A percentile compares a stretch with the other conserved stretches of the same genome.
Conservation (phyloP, 2,888 invertebrate species). For the Drosophila neonasuta region DNA sequence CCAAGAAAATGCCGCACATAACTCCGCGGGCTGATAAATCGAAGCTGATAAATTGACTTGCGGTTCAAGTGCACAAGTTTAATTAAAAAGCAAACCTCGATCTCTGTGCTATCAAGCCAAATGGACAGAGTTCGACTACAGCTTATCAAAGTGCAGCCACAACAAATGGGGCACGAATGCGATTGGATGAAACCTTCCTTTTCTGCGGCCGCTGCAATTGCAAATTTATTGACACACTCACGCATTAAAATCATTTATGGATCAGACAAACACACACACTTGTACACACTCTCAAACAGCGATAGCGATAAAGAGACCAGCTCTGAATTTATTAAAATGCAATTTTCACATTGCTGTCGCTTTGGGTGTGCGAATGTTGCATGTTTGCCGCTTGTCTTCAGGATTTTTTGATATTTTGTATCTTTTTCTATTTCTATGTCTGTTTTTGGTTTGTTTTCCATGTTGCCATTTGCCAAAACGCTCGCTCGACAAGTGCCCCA, state of each 20-base stretch:
- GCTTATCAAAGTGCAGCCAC: conserved; percentile 43
- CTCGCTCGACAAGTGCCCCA: conserved; percentile 64
- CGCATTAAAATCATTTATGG: conserved; percentile 75
- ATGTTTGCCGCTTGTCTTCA: conserved; percentile 62
- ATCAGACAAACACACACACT: conserved; percentile 24
- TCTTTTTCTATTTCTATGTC: conserved; percentile 15
- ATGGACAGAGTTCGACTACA: conserved; percentile 5
- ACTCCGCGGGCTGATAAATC: conserved; percentile 49
- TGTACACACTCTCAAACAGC: conserved; percentile 28
- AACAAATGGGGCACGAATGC: conserved; percentile 41
- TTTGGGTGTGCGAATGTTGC: conserved; percentile 59
- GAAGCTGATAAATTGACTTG: conserved; percentile 51
- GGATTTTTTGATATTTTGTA: conserved; percentile 44
- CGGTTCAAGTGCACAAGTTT: conserved; percentile 71
- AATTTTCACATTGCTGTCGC: conserved; percentile 68
- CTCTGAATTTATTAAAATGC: conserved; percentile 75
- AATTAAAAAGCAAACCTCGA: conserved; percentile 50
- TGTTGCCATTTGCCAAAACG: conserved; percentile 68
- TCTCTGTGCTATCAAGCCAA: conserved; percentile 33
- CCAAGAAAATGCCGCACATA: conserved; percentile 29
- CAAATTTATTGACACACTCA: conserved; percentile 72
- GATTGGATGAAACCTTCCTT: conserved; percentile 9
- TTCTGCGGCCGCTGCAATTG: conserved; percentile 36
- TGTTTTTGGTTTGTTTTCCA: conserved; percentile 47
- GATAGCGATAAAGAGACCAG: conserved; percentile 63